Evolutionary conservation across 2,797 vertebrate species (phyloP).

Genomic region (Notolabrus celidotus): DNA sequence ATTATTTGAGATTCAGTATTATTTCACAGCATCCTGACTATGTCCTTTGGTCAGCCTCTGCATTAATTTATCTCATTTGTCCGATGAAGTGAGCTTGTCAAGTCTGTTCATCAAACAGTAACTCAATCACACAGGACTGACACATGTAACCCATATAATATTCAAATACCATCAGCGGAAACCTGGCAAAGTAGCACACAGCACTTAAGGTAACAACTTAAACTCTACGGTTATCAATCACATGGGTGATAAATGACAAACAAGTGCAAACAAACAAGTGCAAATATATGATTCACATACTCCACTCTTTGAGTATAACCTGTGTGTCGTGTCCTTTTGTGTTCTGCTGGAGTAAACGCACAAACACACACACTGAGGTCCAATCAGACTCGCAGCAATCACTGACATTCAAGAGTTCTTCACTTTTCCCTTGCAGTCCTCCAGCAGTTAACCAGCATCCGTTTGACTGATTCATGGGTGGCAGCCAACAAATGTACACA

Average conservation of each 20-base stretch:
- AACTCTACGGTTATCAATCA: conserved; percentile 40
- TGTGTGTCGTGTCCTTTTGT: conserved; percentile 21
- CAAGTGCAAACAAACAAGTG: conserved; percentile 20
- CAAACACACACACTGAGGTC: conserved; percentile 27
- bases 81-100: conserved; percentile 1
- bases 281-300: conserved; percentile 24
- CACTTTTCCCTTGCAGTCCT: conserved; percentile 14
- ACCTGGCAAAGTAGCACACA: neutral
- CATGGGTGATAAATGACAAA: conserved; percentile 8
- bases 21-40: conserved; percentile 24
- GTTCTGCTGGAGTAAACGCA: conserved; percentile 37
- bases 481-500: neutral
- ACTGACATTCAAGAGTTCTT: conserved; percentile 47
- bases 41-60: conserved; percentile 12
- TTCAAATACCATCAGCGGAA: conserved; percentile 23
- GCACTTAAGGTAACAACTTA: neutral
- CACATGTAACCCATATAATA: conserved; percentile 18
- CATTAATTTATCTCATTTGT: conserved; percentile 40
- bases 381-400: conserved; percentile 27
- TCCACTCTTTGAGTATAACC: conserved; percentile 21
- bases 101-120: conserved; percentile 11
- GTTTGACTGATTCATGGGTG: conserved; percentile 9
- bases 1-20: conserved; percentile 20
- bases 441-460: conserved; percentile 8
- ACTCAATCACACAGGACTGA: conserved; percentile 21